Base-by-base conservation (phyloP, 2,797 vertebrate genomes). In the Lepilemur septentrionalis region DNA sequence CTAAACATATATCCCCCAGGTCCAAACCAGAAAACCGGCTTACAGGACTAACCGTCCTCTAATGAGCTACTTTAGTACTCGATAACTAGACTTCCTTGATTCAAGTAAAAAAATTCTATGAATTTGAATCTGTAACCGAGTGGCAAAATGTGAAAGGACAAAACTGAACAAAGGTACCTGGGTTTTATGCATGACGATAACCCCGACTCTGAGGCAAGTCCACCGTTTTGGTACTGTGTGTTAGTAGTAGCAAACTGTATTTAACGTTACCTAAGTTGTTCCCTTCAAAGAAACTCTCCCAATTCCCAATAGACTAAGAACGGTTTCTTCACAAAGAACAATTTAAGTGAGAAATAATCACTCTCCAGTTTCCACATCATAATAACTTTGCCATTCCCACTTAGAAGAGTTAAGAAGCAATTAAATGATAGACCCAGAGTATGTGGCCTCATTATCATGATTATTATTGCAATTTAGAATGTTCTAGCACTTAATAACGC, bases 401-500 rank as follows among this genome's bases (percentile, higher is more conserved):
- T 94, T 65, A 95, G 94, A 96, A 84, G 80, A 91, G 80, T 84
- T 95, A 94, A 89, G 85, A 95, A 97, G 89, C 83, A 96, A 97
- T 96, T 97, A 96, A 97, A 95, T 96, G 88, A 96, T 12, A 96
- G 70, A 57, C 55, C 86, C 4, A 73, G 83, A 95, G 81, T 97
- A 87, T 89, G 92, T 70, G 46, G 81, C 61, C 81, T 95, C 92
- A 92, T 93, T 97, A 94, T 93, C 69, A 94, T 72, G 79, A 96
- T 85, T 75, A 96, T 89, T 95, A 93, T 86, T 75, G 59, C 86
- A 91, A 96, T 97, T 96, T 96, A 94, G 89, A 97, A 94, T 91
- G n/a, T 96, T 96, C 89, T 75, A 63, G 76, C 57, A 87, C 76
- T 91, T 93, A 94, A 48, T 86, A 95, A 88, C 30, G 0, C 82